Conservation (phyloP, 2,113 vertebrate genomes). For the Phalacrocorax brasilianus region DNA sequence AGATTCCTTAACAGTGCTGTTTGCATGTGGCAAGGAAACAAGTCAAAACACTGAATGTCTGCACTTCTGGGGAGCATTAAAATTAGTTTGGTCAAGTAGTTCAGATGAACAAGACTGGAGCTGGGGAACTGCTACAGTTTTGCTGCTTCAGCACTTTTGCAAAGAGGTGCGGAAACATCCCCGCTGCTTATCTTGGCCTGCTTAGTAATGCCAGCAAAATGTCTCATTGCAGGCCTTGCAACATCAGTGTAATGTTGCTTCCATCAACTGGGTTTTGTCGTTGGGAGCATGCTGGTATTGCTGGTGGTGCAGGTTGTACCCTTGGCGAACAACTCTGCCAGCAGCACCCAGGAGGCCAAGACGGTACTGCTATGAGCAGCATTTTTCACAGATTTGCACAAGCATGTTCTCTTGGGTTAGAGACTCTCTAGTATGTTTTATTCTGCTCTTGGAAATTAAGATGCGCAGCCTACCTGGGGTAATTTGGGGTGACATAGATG, state of each 20-base stretch:
- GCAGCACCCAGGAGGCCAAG: accelerated
- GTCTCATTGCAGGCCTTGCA: accelerated
- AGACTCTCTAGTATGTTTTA: background rate
- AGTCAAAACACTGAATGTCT: too few relatives aligned
- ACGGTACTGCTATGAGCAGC: accelerated
- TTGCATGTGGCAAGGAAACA: background rate
- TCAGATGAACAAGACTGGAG: background rate
- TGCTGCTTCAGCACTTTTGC: background rate
- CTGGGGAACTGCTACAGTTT: background rate
- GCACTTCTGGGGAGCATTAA: background rate
- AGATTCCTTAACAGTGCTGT: background rate
- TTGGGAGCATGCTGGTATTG: accelerated
- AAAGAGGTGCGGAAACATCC: background rate
- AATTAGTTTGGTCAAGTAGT: background rate
- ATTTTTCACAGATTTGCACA: background rate
- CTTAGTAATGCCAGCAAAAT: background rate
- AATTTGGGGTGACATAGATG: background rate
- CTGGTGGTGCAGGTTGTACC: background rate
- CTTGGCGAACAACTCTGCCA: background rate
- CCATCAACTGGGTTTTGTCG: background rate
- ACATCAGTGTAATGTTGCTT: accelerated
- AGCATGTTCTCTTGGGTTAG: background rate
- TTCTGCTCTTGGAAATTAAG: background rate
- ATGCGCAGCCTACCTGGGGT: background rate
- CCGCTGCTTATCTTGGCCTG: background rate